Evolutionary conservation across 2,797 vertebrate species (phyloP), one percentile per base, ranked within the genome.

Genomic region (Sparidentex hasta): DNA sequence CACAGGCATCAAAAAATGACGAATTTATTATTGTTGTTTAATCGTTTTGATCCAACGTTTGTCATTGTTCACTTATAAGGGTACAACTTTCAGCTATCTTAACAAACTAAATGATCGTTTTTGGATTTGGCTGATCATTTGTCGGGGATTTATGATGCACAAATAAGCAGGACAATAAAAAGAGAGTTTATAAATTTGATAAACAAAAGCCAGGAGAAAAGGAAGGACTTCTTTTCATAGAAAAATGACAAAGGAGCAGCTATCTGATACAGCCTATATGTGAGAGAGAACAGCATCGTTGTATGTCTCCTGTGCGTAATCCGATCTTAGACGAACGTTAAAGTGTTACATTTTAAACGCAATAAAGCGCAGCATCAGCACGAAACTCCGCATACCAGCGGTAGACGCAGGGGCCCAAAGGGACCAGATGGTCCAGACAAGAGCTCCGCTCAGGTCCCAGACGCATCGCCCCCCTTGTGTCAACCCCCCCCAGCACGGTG

Each of bases 361-460:
- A 62, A 72, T 44, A 73, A 81, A 75, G 29, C 21, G 13, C 48
- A 78, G 62, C 61, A 74, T 52, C 41, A 13, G 47, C 46, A 52
- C n/a, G 3, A 65, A 79, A 57, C 66, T 74, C 52, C 56, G 54
- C 92, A 93, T 93, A 87, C 90, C 92, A 87, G 83, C 63, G 84
- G 76, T 73, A 68, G 46, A 80, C 47, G 21, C 79, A 41, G 66
- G 2, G 47, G 27, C 56, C 66, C 74, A 13, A 7, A 25, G 65
- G 23, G 82, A 81, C 81, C 95, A 96, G 93, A 96, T 95, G 95
- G 94, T 65, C 69, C 77, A 78, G 84, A 88, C 58, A 46, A 61
- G 67, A 84, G 59, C 78, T 38, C 65, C 62, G 50, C 74, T 85
- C 54, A 52, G 67, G 41, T 90, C 91, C 90, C 89, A 84, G 41